These are phyloP conservation scores for Gambelia wislizenii DNA, from an alignment of 2,797 vertebrate genomes.

Conservation along the genomic window DNA sequence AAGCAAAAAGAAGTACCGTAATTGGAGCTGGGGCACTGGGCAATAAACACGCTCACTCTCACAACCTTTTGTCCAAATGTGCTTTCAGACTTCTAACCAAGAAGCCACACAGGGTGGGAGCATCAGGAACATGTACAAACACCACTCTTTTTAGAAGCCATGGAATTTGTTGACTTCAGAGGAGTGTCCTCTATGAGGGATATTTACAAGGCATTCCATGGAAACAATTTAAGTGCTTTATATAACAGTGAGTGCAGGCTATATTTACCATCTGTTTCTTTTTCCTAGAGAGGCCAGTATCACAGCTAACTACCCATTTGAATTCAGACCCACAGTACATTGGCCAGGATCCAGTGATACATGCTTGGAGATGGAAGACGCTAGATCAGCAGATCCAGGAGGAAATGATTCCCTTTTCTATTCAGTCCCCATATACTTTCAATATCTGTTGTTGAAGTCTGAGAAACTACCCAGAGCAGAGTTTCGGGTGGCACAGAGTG, in stretches of 20 bases:
- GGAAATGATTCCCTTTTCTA: neutral
- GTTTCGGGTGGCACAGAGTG: neutral
- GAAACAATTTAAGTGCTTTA: constrained; percentile 67
- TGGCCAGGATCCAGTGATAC: neutral
- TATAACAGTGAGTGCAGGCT: constrained; percentile 50
- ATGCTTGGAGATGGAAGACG: neutral
- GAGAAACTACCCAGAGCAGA: neutral
- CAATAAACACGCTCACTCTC: constrained; percentile 32
- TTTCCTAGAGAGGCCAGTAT: constrained; percentile 51
- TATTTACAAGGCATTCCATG: constrained; percentile 68
- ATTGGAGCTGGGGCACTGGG: neutral
- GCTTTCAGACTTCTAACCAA: neutral
- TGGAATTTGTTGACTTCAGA: constrained; percentile 63
- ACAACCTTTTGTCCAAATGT: constrained; percentile 31
- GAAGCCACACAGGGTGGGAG: constrained; percentile 45
- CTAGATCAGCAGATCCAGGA: neutral
- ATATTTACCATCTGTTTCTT: constrained; percentile 64
- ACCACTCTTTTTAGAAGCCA: constrained; percentile 58
- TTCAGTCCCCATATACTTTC: neutral
- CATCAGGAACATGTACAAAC: constrained; percentile 62
- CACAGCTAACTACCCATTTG: constrained; percentile 37
- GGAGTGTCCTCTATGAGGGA: constrained; percentile 58
- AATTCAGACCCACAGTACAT: constrained; percentile 33
- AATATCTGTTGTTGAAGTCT: neutral
- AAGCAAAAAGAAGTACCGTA: neutral